These are phyloP conservation scores for Eupithecia centaureata DNA, from an alignment of 2,888 invertebrate genomes.

Conservation along the genomic window DNA sequence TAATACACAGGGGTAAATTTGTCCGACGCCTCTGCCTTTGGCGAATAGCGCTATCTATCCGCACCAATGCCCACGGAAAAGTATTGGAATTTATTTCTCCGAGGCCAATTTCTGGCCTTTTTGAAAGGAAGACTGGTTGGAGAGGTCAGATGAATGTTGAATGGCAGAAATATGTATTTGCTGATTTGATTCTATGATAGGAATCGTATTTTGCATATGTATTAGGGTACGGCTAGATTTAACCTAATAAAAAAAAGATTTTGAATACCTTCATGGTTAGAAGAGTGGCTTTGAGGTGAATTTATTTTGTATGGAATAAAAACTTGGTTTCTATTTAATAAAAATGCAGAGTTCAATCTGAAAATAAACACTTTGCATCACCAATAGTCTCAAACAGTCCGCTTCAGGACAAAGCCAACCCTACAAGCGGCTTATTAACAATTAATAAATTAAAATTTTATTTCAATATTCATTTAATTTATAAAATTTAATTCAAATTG, in stretches of 20 bases:
- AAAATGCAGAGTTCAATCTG: too few relatives aligned
- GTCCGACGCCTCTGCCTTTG: slow-evolving; percentile 12
- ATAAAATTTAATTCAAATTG: too few relatives aligned
- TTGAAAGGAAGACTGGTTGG: slow-evolving; percentile 24
- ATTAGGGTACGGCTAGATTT: background rate
- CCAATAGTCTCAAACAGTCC: too few relatives aligned
- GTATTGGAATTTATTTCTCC: slow-evolving; percentile 47
- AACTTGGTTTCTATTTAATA: too few relatives aligned
- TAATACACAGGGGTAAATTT: slow-evolving; percentile 4
- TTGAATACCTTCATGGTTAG: background rate
- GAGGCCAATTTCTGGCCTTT: slow-evolving; percentile 36
- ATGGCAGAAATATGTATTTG: background rate
- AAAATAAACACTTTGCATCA: too few relatives aligned
- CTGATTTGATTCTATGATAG: background rate
- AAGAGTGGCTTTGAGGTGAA: background rate
- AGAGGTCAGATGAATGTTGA: slow-evolving; percentile 3
- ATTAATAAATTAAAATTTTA: too few relatives aligned
- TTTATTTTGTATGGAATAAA: background rate
- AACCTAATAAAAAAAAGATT: too few relatives aligned
- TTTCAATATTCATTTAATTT: too few relatives aligned
- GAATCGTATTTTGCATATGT: background rate
- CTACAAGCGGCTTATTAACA: too few relatives aligned
- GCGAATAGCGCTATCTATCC: slow-evolving; percentile 45
- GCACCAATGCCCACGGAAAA: slow-evolving; percentile 40
- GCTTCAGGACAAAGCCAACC: too few relatives aligned